Percentiles rank a stretch among this genome's conserved stretches.
phyloP scores from a whole-genome alignment of 1,140 invertebrate genomes.

The Brachionus asplanchnoidis region DNA sequence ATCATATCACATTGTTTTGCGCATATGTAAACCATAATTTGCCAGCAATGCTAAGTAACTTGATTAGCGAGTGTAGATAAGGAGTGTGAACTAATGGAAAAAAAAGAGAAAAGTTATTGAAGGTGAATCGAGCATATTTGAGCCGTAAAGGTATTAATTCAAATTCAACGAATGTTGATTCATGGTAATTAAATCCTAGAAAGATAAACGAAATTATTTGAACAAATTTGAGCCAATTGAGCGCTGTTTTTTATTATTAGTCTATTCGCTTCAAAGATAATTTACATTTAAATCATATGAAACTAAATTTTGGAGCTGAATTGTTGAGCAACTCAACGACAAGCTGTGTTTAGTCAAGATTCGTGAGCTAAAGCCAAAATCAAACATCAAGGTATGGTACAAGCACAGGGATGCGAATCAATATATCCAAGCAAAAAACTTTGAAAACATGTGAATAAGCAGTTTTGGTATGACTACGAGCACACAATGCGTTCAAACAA shows the following conservation, averaged over 20 bases:
- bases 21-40: neutral
- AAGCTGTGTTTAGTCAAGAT: neutral
- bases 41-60: neutral
- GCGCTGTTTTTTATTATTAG: neutral
- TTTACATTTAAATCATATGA: constrained; percentile 5
- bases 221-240: neutral
- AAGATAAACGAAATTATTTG: neutral
- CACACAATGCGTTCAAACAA: neutral
- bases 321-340: neutral
- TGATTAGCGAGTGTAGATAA: neutral
- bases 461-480: neutral
- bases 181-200: neutral
- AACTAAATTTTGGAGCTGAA: neutral
- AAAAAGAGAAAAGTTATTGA: neutral
- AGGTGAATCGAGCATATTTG: neutral
- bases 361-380: neutral
- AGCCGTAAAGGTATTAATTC: neutral
- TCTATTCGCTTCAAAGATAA: neutral
- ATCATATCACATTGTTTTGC: neutral
- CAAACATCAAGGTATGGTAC: constrained; percentile 4
- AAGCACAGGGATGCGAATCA: neutral
- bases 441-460: constrained; percentile 1
- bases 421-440: neutral
- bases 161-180: neutral
- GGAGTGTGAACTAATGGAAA: neutral